Evolutionary conservation across 2,113 vertebrate species (phyloP), one percentile per base, ranked within the genome.

Genomic region (Nannobrachium achirus): DNA sequence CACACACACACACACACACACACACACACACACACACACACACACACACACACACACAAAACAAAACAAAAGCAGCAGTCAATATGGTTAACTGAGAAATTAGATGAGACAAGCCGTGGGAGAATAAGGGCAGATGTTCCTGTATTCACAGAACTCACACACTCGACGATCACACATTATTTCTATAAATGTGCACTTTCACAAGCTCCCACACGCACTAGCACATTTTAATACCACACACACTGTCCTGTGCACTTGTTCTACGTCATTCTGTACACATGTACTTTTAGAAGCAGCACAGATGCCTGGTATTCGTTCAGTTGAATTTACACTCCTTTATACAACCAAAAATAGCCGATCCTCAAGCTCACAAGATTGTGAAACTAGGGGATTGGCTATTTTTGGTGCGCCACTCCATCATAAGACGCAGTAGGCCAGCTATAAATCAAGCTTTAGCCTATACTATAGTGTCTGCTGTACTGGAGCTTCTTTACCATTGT

Each of bases 141-240:
- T 56, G 74, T 71, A 82, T 79, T 78, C 72, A 69, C 64, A 64
- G 66, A 57, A 76, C 60, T 69, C 72, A 71, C 74, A 63, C 63
- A 48, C 57, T 53, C 53, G 57, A 67, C 45, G 14, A 18, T 25
- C 7, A 72, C 33, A 18, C 20, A 16, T 9, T 10, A 8, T 6
- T 74, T 60, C 65, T 40, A 33, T 33, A 56, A 38, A 41, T n/a
- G 4, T 1, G 59, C 16, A 49, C 68, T 49, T 33, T 33, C 51
- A 52, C 66, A 25, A 57, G 8, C 55, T 46, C 63, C 48, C 25
- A n/a, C 44, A 6, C 44, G 14, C 44, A 46, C 10, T 6, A 46
- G 14, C 44, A 46, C 44, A 46, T 14, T 11, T 11, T 11, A 39
- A 56, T 25, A 38, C 53, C 25, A 56, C 20, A 56, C 53, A 56